Base-by-base conservation (phyloP, 2,113 vertebrate species). In the Sakesphorus luctuosus region DNA sequence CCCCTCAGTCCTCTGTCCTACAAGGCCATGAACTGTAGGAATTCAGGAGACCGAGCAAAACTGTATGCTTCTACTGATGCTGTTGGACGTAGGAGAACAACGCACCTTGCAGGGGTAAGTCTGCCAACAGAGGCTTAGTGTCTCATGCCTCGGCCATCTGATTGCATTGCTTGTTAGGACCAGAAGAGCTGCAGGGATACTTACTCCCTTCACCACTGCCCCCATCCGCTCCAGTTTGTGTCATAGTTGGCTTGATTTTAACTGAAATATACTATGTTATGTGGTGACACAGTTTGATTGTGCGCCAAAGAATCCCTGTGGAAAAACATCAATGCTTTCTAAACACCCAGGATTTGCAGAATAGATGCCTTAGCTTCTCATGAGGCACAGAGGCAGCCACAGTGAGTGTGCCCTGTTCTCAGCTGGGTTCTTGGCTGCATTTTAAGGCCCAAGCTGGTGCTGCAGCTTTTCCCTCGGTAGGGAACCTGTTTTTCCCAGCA, bases 1-100 rank as follows among this genome's bases (percentile, higher is more conserved):
- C 99, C 99, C 96, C 98, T 98, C 98, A 98, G 98, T 93, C 97
- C 98, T 97, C 97, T 98, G 97, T 98, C 99, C 97, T 99, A 98
- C 98, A 99, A 98, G 98, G 93, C 98, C 93, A 91, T 98, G 97
- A 98, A 94, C 97, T 98, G 98, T 89, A 99, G 98, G 97, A 98
- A 98, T 97, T 35, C 97, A 71, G 97, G 97, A 35, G 99, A 99
- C 13, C 97, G 98, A 95, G 98, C 98, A 96, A 98, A 98, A 96
- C 97, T 98, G 92, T 98, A 97, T 31, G 95, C 98, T 35, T 98
- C 98, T 38, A 97, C 98, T 10, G 98, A 98, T 65, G 95, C 97
- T 19, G 93, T 97, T 24, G 81, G 97, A 8, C 97, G 98, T 16
- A 98, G 98, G 96, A 99, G 96, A 97, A 98, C 98, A 31, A 80